phyloP scores from a whole-genome alignment of 1,140 invertebrate genomes.

The Lepidurus apus region DNA sequence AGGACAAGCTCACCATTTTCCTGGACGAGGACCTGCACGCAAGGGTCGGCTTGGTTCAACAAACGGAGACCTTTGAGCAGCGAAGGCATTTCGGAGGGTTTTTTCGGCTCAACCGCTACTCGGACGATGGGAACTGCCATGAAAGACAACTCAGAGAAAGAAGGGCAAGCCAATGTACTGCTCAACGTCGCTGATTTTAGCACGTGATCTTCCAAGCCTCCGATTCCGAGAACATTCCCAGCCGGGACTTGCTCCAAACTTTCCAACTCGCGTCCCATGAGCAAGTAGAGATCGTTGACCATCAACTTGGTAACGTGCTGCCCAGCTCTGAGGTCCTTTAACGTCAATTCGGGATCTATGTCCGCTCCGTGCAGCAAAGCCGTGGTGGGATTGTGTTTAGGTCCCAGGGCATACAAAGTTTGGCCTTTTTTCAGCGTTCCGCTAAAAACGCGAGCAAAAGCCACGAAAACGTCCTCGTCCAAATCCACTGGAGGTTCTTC shows the following conservation, averaged over 20 bases:
- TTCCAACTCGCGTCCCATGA: conserved; percentile 92
- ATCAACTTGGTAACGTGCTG: conserved; percentile 56
- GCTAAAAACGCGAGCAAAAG: conserved; percentile 90
- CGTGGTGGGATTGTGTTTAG: conserved; percentile 74
- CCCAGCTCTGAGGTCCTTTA: conserved; percentile 61
- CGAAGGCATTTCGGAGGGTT: conserved; percentile 71
- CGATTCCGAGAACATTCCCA: conserved; percentile 87
- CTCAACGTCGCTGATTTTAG: conserved; percentile 90
- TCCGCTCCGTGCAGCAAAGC: conserved; percentile 49
- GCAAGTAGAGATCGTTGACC: conserved; percentile 71
- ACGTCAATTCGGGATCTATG: conserved; percentile 51
- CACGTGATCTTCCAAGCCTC: conserved; percentile 76
- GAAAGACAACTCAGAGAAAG: conserved; percentile 77
- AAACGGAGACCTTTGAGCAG: conserved; percentile 74
- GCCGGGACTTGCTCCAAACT: conserved; percentile 69
- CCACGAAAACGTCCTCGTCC: conserved; percentile 70
- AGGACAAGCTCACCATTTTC: conserved; percentile 94
- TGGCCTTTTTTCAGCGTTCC: conserved; percentile 73
- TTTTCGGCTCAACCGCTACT: conserved; percentile 87
- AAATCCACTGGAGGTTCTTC: conserved; percentile 38
- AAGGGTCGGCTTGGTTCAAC: conserved; percentile 69
- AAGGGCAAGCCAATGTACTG: conserved; percentile 71
- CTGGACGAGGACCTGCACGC: conserved; percentile 65
- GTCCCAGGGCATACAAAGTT: conserved; percentile 73
- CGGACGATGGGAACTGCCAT: conserved; percentile 82